Conservation (phyloP, 2,113 vertebrate species). For the Notarius quadriscutis region DNA sequence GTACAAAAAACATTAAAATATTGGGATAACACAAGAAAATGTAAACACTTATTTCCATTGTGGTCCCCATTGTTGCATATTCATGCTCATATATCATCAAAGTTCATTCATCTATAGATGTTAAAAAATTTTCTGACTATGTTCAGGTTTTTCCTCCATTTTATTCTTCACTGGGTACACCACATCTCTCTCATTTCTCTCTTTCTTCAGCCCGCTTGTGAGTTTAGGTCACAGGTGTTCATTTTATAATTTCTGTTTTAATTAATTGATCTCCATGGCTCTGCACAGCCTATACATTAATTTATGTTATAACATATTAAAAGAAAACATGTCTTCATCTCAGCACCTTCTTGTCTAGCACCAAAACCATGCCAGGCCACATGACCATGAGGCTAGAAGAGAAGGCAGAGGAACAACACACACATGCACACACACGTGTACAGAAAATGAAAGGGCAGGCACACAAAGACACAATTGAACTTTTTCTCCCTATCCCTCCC, state of each 20-base stretch:
- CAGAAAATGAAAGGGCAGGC: conserved; percentile 6
- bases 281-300: conserved; percentile 61
- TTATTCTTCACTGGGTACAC: not conserved
- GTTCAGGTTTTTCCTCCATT: not conserved
- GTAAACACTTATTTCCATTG: too few relatives aligned
- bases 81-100: not conserved
- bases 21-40: too few relatives aligned
- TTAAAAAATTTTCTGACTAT: not conserved
- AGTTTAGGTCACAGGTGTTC: conserved; percentile 66
- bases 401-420: not conserved
- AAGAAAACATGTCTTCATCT: conserved; percentile 69
- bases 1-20: too few relatives aligned
- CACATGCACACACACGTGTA: conserved; percentile 9
- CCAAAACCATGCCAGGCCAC: conserved; percentile 32
- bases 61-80: not conserved
- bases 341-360: conserved; percentile 40
- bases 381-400: not conserved
- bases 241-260: conserved; percentile 70
- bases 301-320: conserved; percentile 67
- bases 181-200: not conserved
- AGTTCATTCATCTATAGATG: not conserved
- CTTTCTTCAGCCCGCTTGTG: conserved; percentile 31
- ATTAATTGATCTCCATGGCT: conserved; percentile 61
- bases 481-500: conserved; percentile 8
- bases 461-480: conserved; percentile 37